Evolutionary conservation across 2,888 invertebrate species (phyloP), one percentile per base, ranked within the genome.

Genomic region (Drymonia ruficornis): DNA sequence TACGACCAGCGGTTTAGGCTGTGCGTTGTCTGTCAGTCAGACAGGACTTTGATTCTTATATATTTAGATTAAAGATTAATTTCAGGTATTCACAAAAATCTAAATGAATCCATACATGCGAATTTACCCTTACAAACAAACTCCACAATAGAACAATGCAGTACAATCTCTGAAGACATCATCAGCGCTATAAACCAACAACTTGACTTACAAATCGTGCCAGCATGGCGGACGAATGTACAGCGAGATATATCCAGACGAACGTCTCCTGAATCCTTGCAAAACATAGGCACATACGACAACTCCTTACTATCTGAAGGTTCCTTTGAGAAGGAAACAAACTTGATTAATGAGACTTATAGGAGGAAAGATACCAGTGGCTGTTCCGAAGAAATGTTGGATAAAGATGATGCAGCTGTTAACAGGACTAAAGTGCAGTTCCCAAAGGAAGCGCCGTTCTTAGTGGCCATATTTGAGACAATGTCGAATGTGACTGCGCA

Each of bases 381-480:
- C 54, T 53, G 23, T 34, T 11, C 59, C 53, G 4, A 42, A 44
- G 4, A 45, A 13, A 29, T n/a, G 1, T 6, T 36, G 3, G 12
- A 6, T 15, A 13, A 15, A 42, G 18, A 43, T 42, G 50, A 50
- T 9, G n/a, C 1, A 15, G 16, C 28, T 2, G 19, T 2, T 15
- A 44, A 29, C 15, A 9, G 5, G 13, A 44, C 28, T 1, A 36
- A 23, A 48, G n/a, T 44, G 0, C 15, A 36, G 16, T 66, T 65
- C 42, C 63, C 70, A 6, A 55, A 67, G 36, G 70, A 55, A 29
- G 67, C 72, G 56, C 70, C 76, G 52, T 76, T 67, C 65, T 59
- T 75, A 65, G 81, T 79, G 6, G 81, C 84, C 63, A 81, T 84
- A n/a, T 84, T 84, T 71, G 83, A 84, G 59, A 76, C 79, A 4